Percentiles rank a stretch among this genome's conserved stretches.
Evolutionary conservation across 1,140 invertebrate genomes (phyloP).

Genomic region (Psix sp.): DNA sequence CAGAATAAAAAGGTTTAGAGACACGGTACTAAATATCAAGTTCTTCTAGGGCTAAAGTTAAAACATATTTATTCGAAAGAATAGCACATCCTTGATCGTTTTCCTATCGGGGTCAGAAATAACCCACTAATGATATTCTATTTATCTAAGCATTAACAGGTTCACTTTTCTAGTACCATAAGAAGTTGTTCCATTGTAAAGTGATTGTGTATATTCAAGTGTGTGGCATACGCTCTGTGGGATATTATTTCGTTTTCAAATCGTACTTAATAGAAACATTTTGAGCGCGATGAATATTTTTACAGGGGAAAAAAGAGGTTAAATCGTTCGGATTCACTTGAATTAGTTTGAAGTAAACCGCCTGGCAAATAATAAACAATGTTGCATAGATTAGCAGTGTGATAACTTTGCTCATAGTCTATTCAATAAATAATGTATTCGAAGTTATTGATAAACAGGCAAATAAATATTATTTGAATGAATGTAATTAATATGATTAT

Average conservation of each 20-base stretch:
- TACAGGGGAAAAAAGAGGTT: too few species aligned
- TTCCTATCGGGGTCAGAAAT: conserved; percentile 35
- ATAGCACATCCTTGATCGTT: conserved; percentile 16
- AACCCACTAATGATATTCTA: conserved; percentile 37
- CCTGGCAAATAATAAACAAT: too few species aligned
- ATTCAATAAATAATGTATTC: too few species aligned
- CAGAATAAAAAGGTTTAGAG: conserved; percentile 8
- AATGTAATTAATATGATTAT: too few species aligned
- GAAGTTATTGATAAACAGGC: too few species aligned
- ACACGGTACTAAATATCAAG: conserved; percentile 17
- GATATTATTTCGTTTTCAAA: neutral
- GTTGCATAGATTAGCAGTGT: too few species aligned
- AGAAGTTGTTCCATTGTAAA: conserved; percentile 28
- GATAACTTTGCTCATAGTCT: too few species aligned
- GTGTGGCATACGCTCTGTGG: conserved; percentile 4
- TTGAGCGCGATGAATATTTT: too few species aligned
- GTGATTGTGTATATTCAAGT: conserved; percentile 19
- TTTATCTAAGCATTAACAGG: conserved; percentile 44
- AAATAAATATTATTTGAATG: too few species aligned
- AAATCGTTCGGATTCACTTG: too few species aligned
- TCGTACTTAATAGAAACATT: too few species aligned
- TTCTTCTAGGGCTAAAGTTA: conserved; percentile 28
- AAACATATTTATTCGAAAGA: conserved; percentile 32
- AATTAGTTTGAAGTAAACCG: too few species aligned
- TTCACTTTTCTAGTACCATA: conserved; percentile 33